Base-by-base conservation (phyloP, 2,888 invertebrate genomes). In the Amiota communis region DNA sequence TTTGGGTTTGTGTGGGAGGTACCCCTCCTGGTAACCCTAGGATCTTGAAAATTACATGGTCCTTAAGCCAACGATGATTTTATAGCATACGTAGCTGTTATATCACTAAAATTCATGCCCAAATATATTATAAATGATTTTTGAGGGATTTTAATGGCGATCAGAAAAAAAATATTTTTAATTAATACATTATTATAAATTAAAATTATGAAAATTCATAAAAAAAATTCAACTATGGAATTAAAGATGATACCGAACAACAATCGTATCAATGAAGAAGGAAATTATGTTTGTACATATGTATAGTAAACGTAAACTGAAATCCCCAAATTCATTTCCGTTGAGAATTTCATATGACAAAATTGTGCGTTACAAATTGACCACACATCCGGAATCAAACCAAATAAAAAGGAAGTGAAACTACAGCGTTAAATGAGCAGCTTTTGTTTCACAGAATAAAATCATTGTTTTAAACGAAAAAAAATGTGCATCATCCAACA, bases 301-400 rank as follows among this genome's bases (percentile, higher is more conserved):
- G 23, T 20, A 17, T 36, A 36, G 11, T 59, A 20, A 59, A 59
- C 59, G 13, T 20, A 59, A 59, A 46, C n/a, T 13, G 20, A 68
- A 51, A 51, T 68, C 51, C 67, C 13, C 67, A 68, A 68, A 68
- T 36, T 36, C 51, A 68, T 68, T 68, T 68, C 67, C 75, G 78
- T 61, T 71, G 56, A 79, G 61, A 69, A 65, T 73, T 71, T 61
- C 20, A 36, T 12, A 64, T 56, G 51, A 51, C 51, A 71, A 36
- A 61, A 53, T 15, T 8, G 53, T 68, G 67, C 51, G 67, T 51
- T n/a, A 10, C 53, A 68, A 68, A 51, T 68, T 53, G 53, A 68
- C 23, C 65, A 20, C 67, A 68, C 53, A 68, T 68, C 67, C 67
- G 67, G 51, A n/a, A 23, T 20, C 2, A 36, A 36, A 36, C 3